Conservation (phyloP, 2,888 invertebrate genomes). For the Stratiomys singularior region DNA sequence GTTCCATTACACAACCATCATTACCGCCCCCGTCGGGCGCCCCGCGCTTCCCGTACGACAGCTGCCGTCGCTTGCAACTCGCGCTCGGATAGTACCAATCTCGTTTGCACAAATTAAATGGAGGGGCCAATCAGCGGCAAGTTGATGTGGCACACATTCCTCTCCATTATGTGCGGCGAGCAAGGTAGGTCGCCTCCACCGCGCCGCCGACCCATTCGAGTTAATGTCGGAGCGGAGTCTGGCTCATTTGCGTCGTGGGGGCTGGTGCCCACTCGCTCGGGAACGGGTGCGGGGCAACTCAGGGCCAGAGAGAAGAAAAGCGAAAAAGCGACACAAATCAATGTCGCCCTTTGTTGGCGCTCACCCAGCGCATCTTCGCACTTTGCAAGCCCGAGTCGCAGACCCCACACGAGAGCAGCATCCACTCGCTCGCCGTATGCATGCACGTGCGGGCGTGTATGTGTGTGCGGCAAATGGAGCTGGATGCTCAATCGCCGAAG, state of each 20-base stretch:
- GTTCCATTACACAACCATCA: constrained; percentile 3
- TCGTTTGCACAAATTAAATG: constrained; percentile 32
- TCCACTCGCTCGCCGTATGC: background rate
- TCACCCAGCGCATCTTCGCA: background rate
- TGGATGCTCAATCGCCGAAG: background rate
- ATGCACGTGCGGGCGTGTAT: too few relatives aligned
- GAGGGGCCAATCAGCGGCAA: constrained; percentile 33
- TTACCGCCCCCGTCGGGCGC: constrained; percentile 17
- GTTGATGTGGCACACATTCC: constrained; percentile 23
- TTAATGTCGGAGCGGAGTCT: too few relatives aligned
- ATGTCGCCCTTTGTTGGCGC: background rate
- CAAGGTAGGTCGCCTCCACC: background rate
- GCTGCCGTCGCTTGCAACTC: background rate
- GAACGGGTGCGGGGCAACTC: background rate
- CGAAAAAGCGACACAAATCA: background rate
- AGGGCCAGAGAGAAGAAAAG: background rate
- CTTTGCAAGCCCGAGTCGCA: background rate
- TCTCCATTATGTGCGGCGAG: background rate
- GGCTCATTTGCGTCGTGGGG: too few relatives aligned
- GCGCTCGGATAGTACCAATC: constrained; percentile 19
- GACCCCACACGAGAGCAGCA: background rate
- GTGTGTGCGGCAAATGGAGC: too few relatives aligned
- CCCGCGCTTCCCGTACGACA: background rate
- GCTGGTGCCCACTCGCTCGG: too few relatives aligned
- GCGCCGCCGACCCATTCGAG: background rate